Base-by-base conservation (phyloP, 2,888 invertebrate genomes). In the Pollenia amentaria region DNA sequence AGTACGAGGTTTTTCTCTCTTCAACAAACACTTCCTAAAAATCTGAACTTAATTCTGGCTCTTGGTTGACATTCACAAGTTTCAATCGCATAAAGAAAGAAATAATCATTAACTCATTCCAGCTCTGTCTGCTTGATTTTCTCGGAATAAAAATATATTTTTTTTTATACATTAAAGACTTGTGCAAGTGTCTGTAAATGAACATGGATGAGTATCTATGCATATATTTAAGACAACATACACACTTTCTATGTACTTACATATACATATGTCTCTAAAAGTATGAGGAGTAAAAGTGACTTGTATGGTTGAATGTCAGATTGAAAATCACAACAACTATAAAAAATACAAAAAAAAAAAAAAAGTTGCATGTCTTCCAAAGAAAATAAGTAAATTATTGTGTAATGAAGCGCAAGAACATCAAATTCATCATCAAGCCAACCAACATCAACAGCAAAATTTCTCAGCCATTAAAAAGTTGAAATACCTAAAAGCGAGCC, bases 331-430 rank as follows among this genome's bases (percentile, higher is more conserved):
- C 60, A 82, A 48, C 67, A 73, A 60, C 64, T 21, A 9, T 29
- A 62, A 12, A 1, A 46, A 46, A 48, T n/a, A 21, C 4, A 51
- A 44, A n/a, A 38, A 46, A 48, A 82, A 40, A 60, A 76, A 57
- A 12, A 44, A 57, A 78, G 40, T 51, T 65, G 42, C 75, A 85
- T 60, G 60, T 81, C 81, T 77, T 86, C 77, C 70, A 78, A 85
- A 64, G 87, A 88, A 89, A 88, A 88, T 84, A 88, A 88, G 89
- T 89, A 91, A 91, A 92, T 92, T 91, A 92, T 91, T 90, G 91
- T 91, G 91, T 90, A 92, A 92, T 92, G 92, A 91, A 90, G 90
- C 91, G 91, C 89, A 89, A 87, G 90, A 89, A 89, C 89, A 89
- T 87, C 85, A 88, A 88, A 86, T 87, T 84, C 83, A 88, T 85